A percentile compares a stretch with the other conserved stretches of the same genome.
These are phyloP conservation scores for Diaphora mendica DNA, from an alignment of 2,888 invertebrate species.

Conservation along the genomic window DNA sequence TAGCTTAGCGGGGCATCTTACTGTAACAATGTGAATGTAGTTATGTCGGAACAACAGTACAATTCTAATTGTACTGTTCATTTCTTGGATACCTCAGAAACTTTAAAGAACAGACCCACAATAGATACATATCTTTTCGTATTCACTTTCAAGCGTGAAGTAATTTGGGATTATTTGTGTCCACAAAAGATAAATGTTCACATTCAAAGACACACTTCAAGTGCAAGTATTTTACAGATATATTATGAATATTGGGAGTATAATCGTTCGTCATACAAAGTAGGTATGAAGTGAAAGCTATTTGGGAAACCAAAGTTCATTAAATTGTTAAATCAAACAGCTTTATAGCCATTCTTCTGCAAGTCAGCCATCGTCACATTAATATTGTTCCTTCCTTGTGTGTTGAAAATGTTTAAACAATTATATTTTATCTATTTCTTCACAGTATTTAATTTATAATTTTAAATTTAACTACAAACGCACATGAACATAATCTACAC, in stretches of 20 bases:
- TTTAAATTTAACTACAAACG: no score
- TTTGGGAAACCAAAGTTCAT: no score
- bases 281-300: no score
- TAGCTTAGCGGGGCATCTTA: conserved; percentile 74
- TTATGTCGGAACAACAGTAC: conserved; percentile 68
- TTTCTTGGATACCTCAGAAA: conserved; percentile 49
- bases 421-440: no score
- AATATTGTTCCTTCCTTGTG: no score
- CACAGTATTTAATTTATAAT: no score
- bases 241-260: neutral
- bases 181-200: conserved; percentile 29
- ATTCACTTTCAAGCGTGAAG: conserved; percentile 50
- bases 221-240: neutral
- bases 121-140: conserved; percentile 46
- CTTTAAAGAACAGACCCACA: conserved; percentile 44
- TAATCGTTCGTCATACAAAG: no score
- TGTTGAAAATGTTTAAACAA: no score
- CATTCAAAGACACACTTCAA: neutral
- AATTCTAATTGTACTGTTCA: conserved; percentile 52
- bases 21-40: conserved; percentile 59
- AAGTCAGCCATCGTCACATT: no score
- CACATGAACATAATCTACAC: no score
- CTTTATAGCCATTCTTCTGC: no score
- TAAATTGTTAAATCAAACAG: no score
- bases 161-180: conserved; percentile 37